Evolutionary conservation across 2,888 invertebrate species (phyloP), one percentile per base, ranked within the genome.

Genomic region (Lithosia quadra): DNA sequence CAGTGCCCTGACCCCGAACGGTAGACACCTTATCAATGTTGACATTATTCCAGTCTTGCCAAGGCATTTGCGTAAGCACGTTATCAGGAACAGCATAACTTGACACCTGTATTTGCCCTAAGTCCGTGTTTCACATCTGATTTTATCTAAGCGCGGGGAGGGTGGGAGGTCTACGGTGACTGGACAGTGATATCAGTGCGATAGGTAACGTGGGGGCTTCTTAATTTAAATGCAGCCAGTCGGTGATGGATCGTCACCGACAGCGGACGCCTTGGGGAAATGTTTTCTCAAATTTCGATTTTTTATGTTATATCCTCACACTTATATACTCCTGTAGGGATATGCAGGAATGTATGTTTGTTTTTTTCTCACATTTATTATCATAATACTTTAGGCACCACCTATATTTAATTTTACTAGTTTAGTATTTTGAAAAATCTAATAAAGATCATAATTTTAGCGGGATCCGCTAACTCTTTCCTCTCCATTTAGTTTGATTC

Each of bases 1-100:
- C 84, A 86, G 77, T 83, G 82, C 83, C 85, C 74, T 90, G 92
- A 92, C 92, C 92, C 85, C 85, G 80, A 73, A 81, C 65, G 68
- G 88, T 84, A 91, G 91, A 91, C 90, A 73, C 77, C 75, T 87
- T 93, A 93, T 93, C 92, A 79, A 36, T 91, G 86, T 92, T 93
- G 91, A 94, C 91, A 91, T 82, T n/a, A 91, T 87, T 88, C 87
- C 89, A 89, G 92, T 92, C 90, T 86, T 73, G 76, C 72, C 84
- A 89, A 91, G 90, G 87, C 91, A 91, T 92, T 94, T 94, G 93
- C 94, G 94, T 93, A 94, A 93, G 92, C 88, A 86, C 72, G 80
- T 83, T 88, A 88, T 89, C 88, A 84, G 33, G 28, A 82, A 92
- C 90, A 90, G 11, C 65, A 0, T 78, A 79, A 68, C 0, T 55